A percentile compares a stretch with the other conserved stretches of the same genome.
These are phyloP conservation scores for Clarias gariepinus DNA, from an alignment of 2,113 vertebrate genomes.

Conservation along the genomic window DNA sequence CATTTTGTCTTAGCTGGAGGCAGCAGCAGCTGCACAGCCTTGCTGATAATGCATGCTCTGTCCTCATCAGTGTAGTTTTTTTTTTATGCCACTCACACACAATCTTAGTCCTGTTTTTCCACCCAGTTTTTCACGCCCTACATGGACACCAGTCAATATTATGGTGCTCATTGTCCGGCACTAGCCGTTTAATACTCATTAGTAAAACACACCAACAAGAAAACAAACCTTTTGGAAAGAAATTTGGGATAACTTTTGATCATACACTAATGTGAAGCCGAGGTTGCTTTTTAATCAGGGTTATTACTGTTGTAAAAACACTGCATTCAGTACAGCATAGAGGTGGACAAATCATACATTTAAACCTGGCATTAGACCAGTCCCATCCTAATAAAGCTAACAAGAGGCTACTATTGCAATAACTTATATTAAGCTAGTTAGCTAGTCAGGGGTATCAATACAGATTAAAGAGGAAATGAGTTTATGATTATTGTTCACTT, in stretches of 20 bases:
- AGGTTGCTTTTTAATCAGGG: not conserved
- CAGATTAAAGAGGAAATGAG: not conserved
- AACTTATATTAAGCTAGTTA: not conserved
- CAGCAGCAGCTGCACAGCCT: slow-evolving; percentile 36
- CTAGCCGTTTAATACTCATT: not conserved
- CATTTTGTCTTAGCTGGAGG: slow-evolving; percentile 8
- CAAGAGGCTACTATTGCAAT: not conserved
- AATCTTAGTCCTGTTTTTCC: not conserved
- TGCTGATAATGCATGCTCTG: slow-evolving; percentile 53
- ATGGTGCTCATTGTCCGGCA: not conserved
- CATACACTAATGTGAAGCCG: not conserved
- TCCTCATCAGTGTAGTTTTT: slow-evolving; percentile 48
- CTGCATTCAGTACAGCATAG: not conserved
- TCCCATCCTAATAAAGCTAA: not conserved
- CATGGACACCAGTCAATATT: slow-evolving; percentile 13
- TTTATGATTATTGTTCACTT: not conserved
- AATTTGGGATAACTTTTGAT: not conserved
- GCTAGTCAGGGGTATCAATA: not conserved
- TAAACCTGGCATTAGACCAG: not conserved
- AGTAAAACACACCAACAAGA: not conserved
- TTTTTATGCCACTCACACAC: slow-evolving; percentile 1
- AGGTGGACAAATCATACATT: not conserved
- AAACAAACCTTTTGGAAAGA: not conserved
- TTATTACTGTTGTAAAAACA: not conserved
- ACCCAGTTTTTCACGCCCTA: not conserved